These are phyloP conservation scores for Pachyrhynchus sulphureomaculatus DNA, from an alignment of 1,140 invertebrate genomes.

Conservation along the genomic window DNA sequence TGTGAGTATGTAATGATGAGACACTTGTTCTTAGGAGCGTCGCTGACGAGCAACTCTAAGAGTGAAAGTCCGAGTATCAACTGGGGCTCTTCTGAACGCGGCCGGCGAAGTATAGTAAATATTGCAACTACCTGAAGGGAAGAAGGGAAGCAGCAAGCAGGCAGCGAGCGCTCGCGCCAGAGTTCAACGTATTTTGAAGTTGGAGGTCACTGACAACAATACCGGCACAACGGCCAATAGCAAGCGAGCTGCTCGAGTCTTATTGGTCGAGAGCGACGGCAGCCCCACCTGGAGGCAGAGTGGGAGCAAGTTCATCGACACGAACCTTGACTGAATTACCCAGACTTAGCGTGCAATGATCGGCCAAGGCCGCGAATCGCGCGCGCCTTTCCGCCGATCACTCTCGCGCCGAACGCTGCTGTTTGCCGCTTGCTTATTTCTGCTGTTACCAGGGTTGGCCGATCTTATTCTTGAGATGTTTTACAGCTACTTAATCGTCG, in stretches of 20 bases:
- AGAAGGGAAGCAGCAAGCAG: constrained; percentile 34
- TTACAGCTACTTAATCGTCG: not conserved
- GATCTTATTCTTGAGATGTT: not conserved
- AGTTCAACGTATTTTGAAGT: constrained; percentile 64
- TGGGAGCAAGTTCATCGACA: constrained; percentile 61
- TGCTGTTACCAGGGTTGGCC: constrained; percentile 7
- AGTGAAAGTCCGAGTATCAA: constrained; percentile 52
- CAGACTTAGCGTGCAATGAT: constrained; percentile 55
- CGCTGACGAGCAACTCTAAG: constrained; percentile 33
- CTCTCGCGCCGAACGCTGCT: constrained; percentile 18
- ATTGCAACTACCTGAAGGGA: constrained; percentile 52
- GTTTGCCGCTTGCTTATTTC: not conserved
- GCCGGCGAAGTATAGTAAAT: constrained; percentile 49
- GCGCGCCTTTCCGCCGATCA: constrained; percentile 31
- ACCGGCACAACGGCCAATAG: constrained; percentile 40
- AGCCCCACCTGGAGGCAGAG: constrained; percentile 42
- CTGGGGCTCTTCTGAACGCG: constrained; percentile 42
- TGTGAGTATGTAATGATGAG: constrained; percentile 2
- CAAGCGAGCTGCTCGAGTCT: constrained; percentile 36
- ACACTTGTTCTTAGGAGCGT: constrained; percentile 25
- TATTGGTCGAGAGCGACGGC: constrained; percentile 44
- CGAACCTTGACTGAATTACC: constrained; percentile 72
- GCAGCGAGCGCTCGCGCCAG: constrained; percentile 46
- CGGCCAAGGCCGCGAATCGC: constrained; percentile 57
- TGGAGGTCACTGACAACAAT: constrained; percentile 63